A percentile compares a stretch with the other conserved stretches of the same genome.
Conservation (phyloP, 1,140 invertebrate species). For the Cydia pomonella region DNA sequence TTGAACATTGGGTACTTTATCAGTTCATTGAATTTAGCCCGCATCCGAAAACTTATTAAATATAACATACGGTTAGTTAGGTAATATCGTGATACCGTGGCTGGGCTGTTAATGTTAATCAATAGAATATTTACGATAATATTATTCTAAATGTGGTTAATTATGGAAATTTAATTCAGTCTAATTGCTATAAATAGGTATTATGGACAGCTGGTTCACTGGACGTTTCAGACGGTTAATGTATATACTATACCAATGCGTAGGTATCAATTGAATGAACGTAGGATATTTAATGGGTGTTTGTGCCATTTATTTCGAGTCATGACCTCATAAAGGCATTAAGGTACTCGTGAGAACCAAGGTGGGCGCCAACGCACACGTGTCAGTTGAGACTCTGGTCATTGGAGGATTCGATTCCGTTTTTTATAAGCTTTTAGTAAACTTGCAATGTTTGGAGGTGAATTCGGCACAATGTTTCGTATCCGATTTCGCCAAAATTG, state of each 20-base stretch:
- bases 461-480: too few species aligned
- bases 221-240: too few species aligned
- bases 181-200: too few species aligned
- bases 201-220: too few species aligned
- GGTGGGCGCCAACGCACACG: not conserved
- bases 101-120: not conserved
- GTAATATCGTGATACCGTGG: not conserved
- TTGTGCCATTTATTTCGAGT: slow-evolving; percentile 8
- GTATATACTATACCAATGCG: not conserved
- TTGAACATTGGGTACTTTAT: too few species aligned
- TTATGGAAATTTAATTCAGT: not conserved
- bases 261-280: not conserved
- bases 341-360: not conserved
- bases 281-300: not conserved
- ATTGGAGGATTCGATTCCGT: not conserved
- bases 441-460: too few species aligned
- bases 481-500: too few species aligned
- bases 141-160: not conserved
- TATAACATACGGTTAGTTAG: not conserved
- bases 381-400: not conserved
- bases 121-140: not conserved
- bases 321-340: slow-evolving; percentile 10
- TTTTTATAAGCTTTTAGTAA: too few species aligned
- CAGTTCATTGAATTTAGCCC: too few species aligned
- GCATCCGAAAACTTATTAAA: not conserved